phyloP scores from a whole-genome alignment of 2,113 vertebrate species.

The Camelus dromedarius region DNA sequence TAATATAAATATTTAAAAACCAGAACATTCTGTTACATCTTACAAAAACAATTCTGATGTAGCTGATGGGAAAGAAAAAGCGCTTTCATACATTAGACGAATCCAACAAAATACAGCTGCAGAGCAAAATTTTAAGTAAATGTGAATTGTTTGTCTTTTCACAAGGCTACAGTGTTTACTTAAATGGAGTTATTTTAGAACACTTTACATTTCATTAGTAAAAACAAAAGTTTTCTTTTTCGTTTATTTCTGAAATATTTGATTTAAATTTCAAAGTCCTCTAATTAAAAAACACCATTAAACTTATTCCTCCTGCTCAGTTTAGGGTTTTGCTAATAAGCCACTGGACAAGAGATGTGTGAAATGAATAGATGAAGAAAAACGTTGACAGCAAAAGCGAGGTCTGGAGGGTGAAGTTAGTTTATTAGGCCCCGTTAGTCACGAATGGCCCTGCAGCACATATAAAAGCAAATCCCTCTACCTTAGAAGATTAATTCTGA shows the following conservation, averaged over 20 bases:
- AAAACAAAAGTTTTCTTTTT: conserved; percentile 73
- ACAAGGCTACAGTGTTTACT: conserved; percentile 68
- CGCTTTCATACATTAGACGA: conserved; percentile 81
- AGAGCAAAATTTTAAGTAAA: conserved; percentile 86
- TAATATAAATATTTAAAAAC: conserved; percentile 92
- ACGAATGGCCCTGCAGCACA: conserved; percentile 86
- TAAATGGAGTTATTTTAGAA: conserved; percentile 75
- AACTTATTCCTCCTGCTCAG: conserved; percentile 82
- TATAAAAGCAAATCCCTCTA: conserved; percentile 91
- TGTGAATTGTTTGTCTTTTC: conserved; percentile 81
- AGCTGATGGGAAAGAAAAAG: conserved; percentile 84
- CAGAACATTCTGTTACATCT: conserved; percentile 88
- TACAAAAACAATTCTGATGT: conserved; percentile 85
- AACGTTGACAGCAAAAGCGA: conserved; percentile 87
- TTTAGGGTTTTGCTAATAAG: conserved; percentile 89
- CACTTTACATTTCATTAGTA: conserved; percentile 81
- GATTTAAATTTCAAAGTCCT: conserved; percentile 85
- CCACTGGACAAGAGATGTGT: conserved; percentile 88
- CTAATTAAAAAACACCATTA: conserved; percentile 87
- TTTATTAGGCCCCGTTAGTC: conserved; percentile 91
- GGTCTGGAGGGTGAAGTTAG: conserved; percentile 87
- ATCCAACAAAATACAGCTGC: conserved; percentile 82
- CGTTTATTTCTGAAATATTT: conserved; percentile 79
- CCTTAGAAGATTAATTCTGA: conserved; percentile 94
- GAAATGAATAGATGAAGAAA: conserved; percentile 88